Base-by-base conservation (phyloP, 1,140 invertebrate species). In the Laupala kohalensis region DNA sequence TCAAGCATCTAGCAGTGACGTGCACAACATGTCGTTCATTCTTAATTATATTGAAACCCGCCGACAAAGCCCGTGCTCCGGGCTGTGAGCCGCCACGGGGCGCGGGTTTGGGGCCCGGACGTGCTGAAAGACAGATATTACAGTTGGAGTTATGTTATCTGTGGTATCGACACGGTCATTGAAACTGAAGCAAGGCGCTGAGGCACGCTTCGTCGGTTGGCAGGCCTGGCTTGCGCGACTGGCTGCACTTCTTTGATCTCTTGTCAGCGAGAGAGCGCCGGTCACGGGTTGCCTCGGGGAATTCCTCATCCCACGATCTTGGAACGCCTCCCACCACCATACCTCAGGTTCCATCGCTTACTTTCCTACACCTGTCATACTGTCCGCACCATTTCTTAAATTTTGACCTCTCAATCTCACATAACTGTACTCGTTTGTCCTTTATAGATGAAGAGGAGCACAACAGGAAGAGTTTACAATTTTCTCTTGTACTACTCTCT, bases 1-100 rank as follows among this genome's bases (percentile, higher is more conserved):
- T 64, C 63, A 62, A 37, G 27, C 25, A 30, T 37, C 69, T 69
- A 9, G 62, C 69, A 71, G 70, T 66, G 70, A 71, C 70, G 70
- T 68, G 71, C 25, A 64, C 69, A 70, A 30, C 53, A 70, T 70
- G 69, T 70, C 69, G 69, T 24, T 70, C 69, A 64, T 63, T 70
- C 69, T 64, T 70, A 70, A 70, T 70, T 70, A 70, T 70, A 70
- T 63, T 30, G 53, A 70, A 70, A 70, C 37, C 53, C 26, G 71
- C 71, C 71, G 71, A 72, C 71, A 72, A 72, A 72, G 71, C 30
- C 69, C 37, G 1, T n/a, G 37, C 37, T 13, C 19, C 37, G 37
- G 37, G 9, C 9, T 9, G 37, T 13, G 37, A 53, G 37, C n/a
- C n/a, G 19, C 37, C 37, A 53, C 9, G 37, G 37, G 37, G 37